phyloP scores from a whole-genome alignment of 2,797 vertebrate genomes.

The Tangara arthus region DNA sequence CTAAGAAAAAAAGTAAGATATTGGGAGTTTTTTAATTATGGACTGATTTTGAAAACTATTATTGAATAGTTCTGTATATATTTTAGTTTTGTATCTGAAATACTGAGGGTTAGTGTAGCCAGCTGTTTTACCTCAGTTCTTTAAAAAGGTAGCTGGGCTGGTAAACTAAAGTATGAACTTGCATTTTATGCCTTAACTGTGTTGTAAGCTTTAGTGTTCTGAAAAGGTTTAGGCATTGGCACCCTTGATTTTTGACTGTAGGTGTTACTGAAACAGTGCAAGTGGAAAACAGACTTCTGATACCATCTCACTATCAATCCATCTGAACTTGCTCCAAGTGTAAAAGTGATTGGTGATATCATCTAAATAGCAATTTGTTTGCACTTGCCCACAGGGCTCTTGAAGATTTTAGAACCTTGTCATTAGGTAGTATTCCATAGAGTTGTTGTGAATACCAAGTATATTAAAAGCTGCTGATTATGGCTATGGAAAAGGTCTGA shows the following conservation, averaged over 20 bases:
- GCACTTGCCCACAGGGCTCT: background rate
- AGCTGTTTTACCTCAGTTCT: background rate
- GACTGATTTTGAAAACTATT: background rate
- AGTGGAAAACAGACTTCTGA: background rate
- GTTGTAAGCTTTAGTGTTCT: background rate
- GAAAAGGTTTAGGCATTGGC: background rate
- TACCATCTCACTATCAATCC: background rate
- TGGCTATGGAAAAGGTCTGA: background rate
- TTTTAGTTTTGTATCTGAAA: background rate
- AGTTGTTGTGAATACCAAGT: background rate
- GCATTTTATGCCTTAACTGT: background rate
- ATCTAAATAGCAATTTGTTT: background rate
- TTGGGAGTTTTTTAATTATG: background rate
- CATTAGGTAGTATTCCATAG: background rate
- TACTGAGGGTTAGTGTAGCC: background rate
- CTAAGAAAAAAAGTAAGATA: background rate
- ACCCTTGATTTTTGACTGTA: background rate
- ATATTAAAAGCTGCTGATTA: background rate
- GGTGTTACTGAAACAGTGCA: background rate
- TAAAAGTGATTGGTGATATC: background rate
- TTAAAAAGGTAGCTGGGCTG: background rate
- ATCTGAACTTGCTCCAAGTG: background rate
- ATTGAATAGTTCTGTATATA: background rate
- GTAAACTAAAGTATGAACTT: background rate
- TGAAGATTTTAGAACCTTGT: background rate